A percentile compares a stretch with the other conserved stretches of the same genome.
Evolutionary conservation across 2,113 vertebrate species (phyloP).

Genomic region (Macquaria australasica): DNA sequence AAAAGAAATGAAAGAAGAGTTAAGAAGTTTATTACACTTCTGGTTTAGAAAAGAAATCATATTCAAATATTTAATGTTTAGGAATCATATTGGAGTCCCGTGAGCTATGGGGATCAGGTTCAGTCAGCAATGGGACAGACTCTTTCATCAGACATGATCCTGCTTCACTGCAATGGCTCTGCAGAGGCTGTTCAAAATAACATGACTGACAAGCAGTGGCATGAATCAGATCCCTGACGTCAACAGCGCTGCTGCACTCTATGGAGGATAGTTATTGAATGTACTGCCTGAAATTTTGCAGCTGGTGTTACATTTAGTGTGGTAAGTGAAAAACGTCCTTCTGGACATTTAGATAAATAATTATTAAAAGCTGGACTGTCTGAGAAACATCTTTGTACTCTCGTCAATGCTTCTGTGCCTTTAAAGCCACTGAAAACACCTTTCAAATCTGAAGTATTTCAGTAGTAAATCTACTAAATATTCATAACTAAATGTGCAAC

Average conservation of each 20-base stretch:
- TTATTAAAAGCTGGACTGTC: background rate
- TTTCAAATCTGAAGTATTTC: background rate
- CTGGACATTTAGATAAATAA: background rate
- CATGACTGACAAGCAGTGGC: slow-evolving; percentile 13
- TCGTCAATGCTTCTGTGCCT: background rate
- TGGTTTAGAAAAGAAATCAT: background rate
- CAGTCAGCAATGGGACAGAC: slow-evolving; percentile 18
- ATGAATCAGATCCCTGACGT: slow-evolving; percentile 32
- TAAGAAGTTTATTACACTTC: background rate
- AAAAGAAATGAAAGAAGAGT: background rate
- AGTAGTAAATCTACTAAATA: background rate
- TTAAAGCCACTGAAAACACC: background rate
- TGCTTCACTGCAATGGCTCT: slow-evolving; percentile 5
- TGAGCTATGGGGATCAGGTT: slow-evolving; percentile 12
- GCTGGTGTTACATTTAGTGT: background rate
- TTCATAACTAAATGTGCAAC: background rate
- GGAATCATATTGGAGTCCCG: background rate
- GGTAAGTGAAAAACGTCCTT: background rate
- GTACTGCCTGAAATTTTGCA: background rate
- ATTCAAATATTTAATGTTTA: background rate
- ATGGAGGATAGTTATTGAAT: background rate
- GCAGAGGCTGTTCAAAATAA: slow-evolving; percentile 12
- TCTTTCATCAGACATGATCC: slow-evolving; percentile 8
- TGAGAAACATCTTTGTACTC: background rate
- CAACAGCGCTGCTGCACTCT: slow-evolving; percentile 14